phyloP scores from a whole-genome alignment of 2,113 vertebrate genomes.

The Coptodon rendalli region DNA sequence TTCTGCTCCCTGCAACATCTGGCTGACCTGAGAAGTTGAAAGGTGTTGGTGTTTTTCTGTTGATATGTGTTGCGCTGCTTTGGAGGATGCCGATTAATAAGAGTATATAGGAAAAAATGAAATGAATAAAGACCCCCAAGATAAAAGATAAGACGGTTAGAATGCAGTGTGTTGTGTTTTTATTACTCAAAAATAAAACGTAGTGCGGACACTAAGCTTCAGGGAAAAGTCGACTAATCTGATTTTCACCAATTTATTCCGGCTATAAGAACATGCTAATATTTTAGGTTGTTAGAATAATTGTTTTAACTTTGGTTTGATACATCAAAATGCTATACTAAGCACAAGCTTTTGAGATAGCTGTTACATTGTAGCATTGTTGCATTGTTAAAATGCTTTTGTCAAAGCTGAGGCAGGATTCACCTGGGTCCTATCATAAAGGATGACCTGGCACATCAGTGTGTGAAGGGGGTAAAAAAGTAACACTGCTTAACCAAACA shows the following conservation, averaged over 20 bases:
- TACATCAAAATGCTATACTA: background rate
- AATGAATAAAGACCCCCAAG: background rate
- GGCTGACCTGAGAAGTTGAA: background rate
- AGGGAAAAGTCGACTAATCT: background rate
- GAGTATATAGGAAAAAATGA: background rate
- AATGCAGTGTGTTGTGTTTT: background rate
- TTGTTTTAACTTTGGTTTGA: background rate
- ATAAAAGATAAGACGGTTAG: background rate
- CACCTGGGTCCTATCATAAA: background rate
- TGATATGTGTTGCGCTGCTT: background rate
- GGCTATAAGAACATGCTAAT: background rate
- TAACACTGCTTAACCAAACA: background rate
- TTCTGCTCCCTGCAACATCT: background rate
- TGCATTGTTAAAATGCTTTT: background rate
- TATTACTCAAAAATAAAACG: background rate
- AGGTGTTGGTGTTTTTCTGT: background rate
- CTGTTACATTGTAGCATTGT: background rate
- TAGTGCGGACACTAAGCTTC: rapidly evolving
- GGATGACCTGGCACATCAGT: background rate
- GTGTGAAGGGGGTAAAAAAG: background rate
- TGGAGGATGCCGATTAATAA: background rate
- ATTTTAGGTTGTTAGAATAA: background rate
- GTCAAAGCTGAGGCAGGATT: background rate
- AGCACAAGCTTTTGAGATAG: background rate
- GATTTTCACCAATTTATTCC: background rate